Percentiles rank a stretch among this genome's conserved stretches.
These are phyloP conservation scores for Temnothorax nylanderi DNA, from an alignment of 1,140 invertebrate genomes.

Conservation along the genomic window DNA sequence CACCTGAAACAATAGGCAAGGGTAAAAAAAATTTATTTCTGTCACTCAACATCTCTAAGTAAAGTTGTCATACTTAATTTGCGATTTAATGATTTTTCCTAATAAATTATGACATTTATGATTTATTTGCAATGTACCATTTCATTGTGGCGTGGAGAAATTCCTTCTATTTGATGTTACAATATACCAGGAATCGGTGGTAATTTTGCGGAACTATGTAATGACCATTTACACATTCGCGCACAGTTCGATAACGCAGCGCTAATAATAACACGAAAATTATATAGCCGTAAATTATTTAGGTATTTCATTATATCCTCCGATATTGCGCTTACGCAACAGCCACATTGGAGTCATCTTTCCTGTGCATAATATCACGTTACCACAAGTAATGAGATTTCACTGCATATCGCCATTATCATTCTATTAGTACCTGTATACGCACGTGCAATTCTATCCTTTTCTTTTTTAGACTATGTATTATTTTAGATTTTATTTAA, in stretches of 20 bases:
- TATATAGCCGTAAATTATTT: slow-evolving; percentile 58
- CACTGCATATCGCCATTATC: slow-evolving; percentile 54
- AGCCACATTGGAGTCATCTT: slow-evolving; percentile 52
- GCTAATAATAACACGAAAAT: slow-evolving; percentile 58
- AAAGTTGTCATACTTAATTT: slow-evolving; percentile 2
- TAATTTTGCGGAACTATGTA: slow-evolving; percentile 52
- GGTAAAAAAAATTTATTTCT: background rate
- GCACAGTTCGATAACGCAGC: slow-evolving; percentile 24
- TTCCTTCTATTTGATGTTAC: slow-evolving; percentile 39
- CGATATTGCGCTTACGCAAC: slow-evolving; percentile 46
- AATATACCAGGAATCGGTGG: slow-evolving; percentile 24
- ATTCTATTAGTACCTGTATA: slow-evolving; percentile 39
- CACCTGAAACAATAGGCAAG: background rate
- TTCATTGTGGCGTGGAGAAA: background rate
- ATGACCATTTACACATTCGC: slow-evolving; percentile 33
- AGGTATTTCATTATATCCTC: slow-evolving; percentile 44
- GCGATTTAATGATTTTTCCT: background rate
- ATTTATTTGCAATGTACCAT: slow-evolving; percentile 5
- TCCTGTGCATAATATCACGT: slow-evolving; percentile 55
- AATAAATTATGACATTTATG: background rate
- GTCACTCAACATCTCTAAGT: background rate
- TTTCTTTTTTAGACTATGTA: background rate
- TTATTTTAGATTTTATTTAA: slow-evolving; percentile 23
- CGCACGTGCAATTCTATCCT: background rate
- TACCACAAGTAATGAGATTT: slow-evolving; percentile 62